Evolutionary conservation across 2,888 invertebrate species (phyloP), one percentile per base, ranked within the genome.

Genomic region (Allolobophora icterica): DNA sequence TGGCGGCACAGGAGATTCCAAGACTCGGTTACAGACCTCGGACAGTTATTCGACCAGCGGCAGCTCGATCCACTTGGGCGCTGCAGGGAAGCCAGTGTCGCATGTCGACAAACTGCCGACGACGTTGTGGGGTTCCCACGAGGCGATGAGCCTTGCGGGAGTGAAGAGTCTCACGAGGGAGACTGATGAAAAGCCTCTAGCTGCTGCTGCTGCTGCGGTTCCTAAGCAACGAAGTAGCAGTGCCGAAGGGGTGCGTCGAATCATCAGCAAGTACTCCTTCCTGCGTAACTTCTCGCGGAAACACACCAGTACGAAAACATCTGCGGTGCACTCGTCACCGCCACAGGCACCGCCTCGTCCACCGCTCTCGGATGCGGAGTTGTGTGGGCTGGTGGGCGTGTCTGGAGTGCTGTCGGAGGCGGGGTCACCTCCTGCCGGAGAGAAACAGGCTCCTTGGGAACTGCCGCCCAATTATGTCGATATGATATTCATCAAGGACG

Each of bases 391-490:
- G 34, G 89, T 45, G 40, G 89, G 89, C 42, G 71, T 71, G 71
- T 30, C 71, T n/a, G 89, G 45, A 11, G 89, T 89, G 42, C 30
- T 42, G 33, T 30, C 34, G 42, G 71, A 90, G 71, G 71, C 71
- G 71, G n/a, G 71, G 71, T 71, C 71, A 13, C 71, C 34, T 19
- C 58, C 71, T 21, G 58, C 11, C 33, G 34, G 33, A 38, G 40
- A 71, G n/a, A 71, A 71, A n/a, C 71, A 71, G n/a, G 71, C 90
- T 30, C 91, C 90, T 8, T 91, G 91, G 91, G 91, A 91, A 52
- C 91, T 91, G 58, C 91, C 91, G 24, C 91, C 91, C 15, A 91
- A 91, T 42, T 91, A 91, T 84, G 91, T 91, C 33, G 91, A 91
- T 90, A 91, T 91, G 91, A 91, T 91, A 71, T 91, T 91, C 42